Conservation (phyloP, 2,797 vertebrate species). For the Tinamus major region DNA sequence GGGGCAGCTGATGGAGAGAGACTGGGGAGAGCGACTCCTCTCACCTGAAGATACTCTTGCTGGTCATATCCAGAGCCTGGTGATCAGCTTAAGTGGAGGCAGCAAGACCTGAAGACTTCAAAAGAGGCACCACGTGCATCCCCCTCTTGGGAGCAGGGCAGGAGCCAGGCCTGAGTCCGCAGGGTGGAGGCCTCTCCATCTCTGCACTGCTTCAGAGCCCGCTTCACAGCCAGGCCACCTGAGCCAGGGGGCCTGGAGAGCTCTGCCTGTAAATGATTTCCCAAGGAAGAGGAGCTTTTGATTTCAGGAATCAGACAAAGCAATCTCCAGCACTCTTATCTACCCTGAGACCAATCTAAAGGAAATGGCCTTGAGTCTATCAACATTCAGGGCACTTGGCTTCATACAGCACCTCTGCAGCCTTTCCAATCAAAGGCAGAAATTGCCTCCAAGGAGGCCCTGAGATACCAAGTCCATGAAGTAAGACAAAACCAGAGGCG, state of each 20-base stretch:
- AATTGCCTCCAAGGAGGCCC: background rate
- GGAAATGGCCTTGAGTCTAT: background rate
- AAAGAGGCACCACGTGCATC: background rate
- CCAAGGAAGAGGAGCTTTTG: background rate
- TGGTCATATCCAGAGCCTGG: background rate
- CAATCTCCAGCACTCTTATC: background rate
- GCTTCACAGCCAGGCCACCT: background rate
- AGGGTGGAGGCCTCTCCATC: background rate
- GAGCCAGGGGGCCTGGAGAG: background rate
- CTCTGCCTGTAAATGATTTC: accelerated
- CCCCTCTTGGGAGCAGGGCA: accelerated
- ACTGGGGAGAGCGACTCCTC: background rate
- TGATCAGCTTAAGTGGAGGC: background rate
- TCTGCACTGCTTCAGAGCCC: background rate
- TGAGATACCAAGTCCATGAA: background rate
- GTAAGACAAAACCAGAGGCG: background rate
- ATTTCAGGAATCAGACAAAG: background rate
- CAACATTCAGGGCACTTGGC: background rate
- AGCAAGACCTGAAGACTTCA: background rate
- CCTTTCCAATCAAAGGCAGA: background rate
- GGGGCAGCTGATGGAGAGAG: background rate
- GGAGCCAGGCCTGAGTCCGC: background rate
- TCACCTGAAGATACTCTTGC: background rate
- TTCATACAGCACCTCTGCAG: background rate
- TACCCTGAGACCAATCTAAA: background rate